Base-by-base conservation (phyloP, 2,888 invertebrate species). In the Heliothis peltigera region DNA sequence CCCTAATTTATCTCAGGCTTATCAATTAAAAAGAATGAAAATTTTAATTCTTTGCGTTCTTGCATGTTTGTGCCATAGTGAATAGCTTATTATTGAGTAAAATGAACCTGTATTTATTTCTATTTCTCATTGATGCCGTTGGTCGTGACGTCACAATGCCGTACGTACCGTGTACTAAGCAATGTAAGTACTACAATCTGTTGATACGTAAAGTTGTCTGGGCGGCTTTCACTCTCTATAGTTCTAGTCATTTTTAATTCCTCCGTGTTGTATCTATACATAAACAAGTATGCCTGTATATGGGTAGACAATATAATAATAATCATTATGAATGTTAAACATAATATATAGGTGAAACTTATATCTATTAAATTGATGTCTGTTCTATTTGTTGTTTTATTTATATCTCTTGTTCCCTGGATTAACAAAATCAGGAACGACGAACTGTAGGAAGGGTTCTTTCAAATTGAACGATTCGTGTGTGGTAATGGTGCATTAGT, bases 321-420 rank as follows among this genome's bases (percentile, higher is more conserved):
- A 92, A 93, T 91, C 92, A 91, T 90, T 90, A 91, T 94, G 85
- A 91, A 93, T 94, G 93, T 94, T 94, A 94, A 91, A 89, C 87
- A 89, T 90, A 90, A 87, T 89, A 91, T 92, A 92, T 94, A 93
- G 92, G 91, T 92, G 88, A 93, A 92, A 91, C 93, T 93, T 95
- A 90, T 91, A 94, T 93, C 91, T 94, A 95, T 94, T 94, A 95
- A 93, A 94, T 93, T 94, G 94, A 94, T 95, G 94, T 95, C 94
- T 95, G 94, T 95, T 95, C 94, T 89, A 89, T 83, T 47, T 70
- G 64, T 81, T 78, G 84, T 92, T 93, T 94, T 82, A 90, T 91
- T 93, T 15, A 7, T 12, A 15, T 17, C 22, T 32, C 0, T 7
- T 35, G 17, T 90, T 92, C 25, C 39, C n/a, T 43, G 39, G 5